Percentiles rank a stretch among this genome's conserved stretches.
phyloP scores from a whole-genome alignment of 2,113 vertebrate species.

The Echinops telfairi region DNA sequence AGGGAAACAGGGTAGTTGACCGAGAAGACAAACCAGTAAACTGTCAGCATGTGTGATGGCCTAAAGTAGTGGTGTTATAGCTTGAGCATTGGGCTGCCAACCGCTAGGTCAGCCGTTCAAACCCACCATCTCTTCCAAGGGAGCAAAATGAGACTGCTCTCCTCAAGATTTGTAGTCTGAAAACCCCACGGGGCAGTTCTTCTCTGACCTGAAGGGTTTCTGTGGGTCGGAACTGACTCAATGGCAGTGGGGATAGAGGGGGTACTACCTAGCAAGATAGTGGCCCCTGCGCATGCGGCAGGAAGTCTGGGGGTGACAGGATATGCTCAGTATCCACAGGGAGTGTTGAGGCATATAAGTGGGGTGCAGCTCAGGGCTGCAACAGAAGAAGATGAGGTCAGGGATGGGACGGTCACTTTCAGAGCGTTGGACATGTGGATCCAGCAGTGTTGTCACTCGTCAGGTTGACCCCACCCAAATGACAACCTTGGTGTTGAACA shows the following conservation, averaged over 20 bases:
- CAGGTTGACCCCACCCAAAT: neutral
- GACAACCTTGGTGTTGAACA: neutral
- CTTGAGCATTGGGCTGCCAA: too few relatives aligned
- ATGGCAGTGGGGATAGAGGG: too few relatives aligned
- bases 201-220: too few relatives aligned
- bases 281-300: neutral
- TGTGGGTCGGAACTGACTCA: too few relatives aligned
- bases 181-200: too few relatives aligned
- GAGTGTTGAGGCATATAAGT: neutral
- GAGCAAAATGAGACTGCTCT: too few relatives aligned
- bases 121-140: too few relatives aligned
- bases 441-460: neutral
- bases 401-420: neutral
- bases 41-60: neutral
- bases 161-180: too few relatives aligned
- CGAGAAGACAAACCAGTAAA: neutral
- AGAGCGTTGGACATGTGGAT: too few relatives aligned
- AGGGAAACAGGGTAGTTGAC: too few relatives aligned
- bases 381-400: neutral
- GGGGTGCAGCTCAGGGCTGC: neutral
- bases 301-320: fast-evolving
- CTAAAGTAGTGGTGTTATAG: neutral
- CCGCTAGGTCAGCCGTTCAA: too few relatives aligned
- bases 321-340: neutral
- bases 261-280: neutral